Evolutionary conservation across 2,113 vertebrate genomes (phyloP), one percentile per base, ranked within the genome.

Genomic region (Neogale vison): DNA sequence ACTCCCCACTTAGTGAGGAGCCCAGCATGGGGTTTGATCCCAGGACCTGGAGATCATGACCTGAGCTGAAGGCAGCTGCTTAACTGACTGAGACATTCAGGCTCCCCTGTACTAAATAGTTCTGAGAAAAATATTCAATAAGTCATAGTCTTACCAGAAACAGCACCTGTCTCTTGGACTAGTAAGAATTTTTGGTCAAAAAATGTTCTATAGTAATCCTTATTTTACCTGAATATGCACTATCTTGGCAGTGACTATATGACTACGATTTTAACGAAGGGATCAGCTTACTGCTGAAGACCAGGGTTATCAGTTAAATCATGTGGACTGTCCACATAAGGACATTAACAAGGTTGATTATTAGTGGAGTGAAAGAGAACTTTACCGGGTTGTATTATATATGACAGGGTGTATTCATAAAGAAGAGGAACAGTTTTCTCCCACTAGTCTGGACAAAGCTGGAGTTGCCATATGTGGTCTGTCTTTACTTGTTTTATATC

Each of bases 251-350:
- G 67, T 63, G 74, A 57, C 74, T 93, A 21, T 63, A 63, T 63
- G 26, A 95, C 10, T 93, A 94, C 59, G 81, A 14, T 50, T 97
- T 91, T 96, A 77, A 69, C 29, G 85, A 86, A 85, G n/a, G n/a
- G 61, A 83, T 90, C 26, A 95, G 57, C 34, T 95, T 90, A 89
- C 6, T 31, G 55, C 13, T 94, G 47, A 97, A 82, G 39, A 93
- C 24, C 72, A 55, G 80, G 39, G 77, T 77, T 17, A 61, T 83
- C 7, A 67, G 21, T 95, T 96, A 71, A 94, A 85, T 91, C 69
- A 88, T 77, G 47, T 97, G 57, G 45, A 65, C 50, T 92, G n/a
- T 29, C 71, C 34, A 29, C 31, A 4, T 97, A 21, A 90, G 47
- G 59, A 84, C 17, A 90, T 47, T 77, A 47, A 77, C 6, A 39